Base-by-base conservation (phyloP, 1,140 invertebrate species). In the Procambarus clarkii region DNA sequence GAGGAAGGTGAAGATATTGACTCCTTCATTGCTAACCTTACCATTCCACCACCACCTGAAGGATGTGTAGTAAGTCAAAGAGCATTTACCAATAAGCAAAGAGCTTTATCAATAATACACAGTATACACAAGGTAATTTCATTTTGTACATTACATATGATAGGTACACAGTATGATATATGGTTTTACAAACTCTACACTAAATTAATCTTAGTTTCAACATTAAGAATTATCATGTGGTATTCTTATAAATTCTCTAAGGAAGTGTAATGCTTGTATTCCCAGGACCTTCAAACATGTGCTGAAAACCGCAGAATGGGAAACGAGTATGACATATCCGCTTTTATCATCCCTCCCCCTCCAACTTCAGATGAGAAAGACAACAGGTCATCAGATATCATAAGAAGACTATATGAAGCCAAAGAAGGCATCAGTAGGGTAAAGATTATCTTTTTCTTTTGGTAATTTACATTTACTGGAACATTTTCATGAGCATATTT, bases 1-100 rank as follows among this genome's bases (percentile, higher is more conserved):
- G 88, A 90, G 60, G 92, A 92, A 15, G 92, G 92, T 18, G 92
- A 92, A 85, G 96, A 96, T 93, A 95, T 98, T 91, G 97, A 98
- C 94, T 96, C 96, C 82, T 97, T 98, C 93, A 96, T 98, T 93
- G 97, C 97, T 21, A 97, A 96, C 93, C 96, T 98, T 50, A 97
- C 97, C 44, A 96, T 98, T 80, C 97, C 97, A 48, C 97, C 97
- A 9, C 95, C 95, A 50, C 95, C 95, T 60, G 92, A 92, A 78
- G 92, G 92, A 78, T 84, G 78, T 88, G 86, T 88, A 48, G 92
- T 92, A 79, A 82, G 84, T 81, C 13, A 13, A 64, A 18, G 60
- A 15, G 0, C 0, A 15, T 46, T 9, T 76, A 34, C 34, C 34
- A 34, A 34, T 34, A 34, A 34, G 34, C 34, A 0, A 34, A 34